A percentile compares a stretch with the other conserved stretches of the same genome.
phyloP scores from a whole-genome alignment of 2,113 vertebrate species.

The Oriolus oriolus region DNA sequence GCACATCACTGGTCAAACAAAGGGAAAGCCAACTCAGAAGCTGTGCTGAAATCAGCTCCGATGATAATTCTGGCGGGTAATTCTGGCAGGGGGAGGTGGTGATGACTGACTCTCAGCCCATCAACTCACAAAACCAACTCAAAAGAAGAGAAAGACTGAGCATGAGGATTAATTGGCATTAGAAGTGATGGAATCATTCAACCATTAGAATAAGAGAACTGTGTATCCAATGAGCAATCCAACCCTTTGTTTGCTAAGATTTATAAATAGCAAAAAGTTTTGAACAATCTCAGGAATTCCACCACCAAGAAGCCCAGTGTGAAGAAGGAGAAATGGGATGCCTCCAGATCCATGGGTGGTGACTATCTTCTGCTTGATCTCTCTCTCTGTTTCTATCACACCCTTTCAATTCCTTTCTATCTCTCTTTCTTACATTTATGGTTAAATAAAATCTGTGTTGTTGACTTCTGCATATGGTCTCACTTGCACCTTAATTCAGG shows the following conservation, averaged over 20 bases:
- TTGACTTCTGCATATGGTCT: not conserved
- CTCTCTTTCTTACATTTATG: not conserved
- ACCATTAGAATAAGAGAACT: not conserved
- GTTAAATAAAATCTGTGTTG: not conserved
- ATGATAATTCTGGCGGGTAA: not conserved
- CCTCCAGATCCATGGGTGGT: not conserved
- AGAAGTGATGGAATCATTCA: not conserved
- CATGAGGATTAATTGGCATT: not conserved
- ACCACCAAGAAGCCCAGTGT: not conserved
- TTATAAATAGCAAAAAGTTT: not conserved
- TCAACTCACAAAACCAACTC: not conserved
- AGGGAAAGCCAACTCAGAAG: not conserved
- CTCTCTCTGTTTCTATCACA: not conserved
- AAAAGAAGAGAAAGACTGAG: not conserved
- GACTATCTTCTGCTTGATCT: not conserved
- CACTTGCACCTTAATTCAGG: not conserved
- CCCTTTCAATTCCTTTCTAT: not conserved
- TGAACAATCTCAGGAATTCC: not conserved
- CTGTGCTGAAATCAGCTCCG: not conserved
- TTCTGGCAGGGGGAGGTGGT: not conserved
- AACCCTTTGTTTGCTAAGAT: not conserved
- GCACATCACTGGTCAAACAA: not conserved
- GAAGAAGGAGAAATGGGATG: not conserved
- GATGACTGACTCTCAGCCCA: not conserved
- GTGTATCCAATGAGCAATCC: not conserved